Conservation (phyloP, 1,140 invertebrate species). For the Zaprionus taronus region DNA sequence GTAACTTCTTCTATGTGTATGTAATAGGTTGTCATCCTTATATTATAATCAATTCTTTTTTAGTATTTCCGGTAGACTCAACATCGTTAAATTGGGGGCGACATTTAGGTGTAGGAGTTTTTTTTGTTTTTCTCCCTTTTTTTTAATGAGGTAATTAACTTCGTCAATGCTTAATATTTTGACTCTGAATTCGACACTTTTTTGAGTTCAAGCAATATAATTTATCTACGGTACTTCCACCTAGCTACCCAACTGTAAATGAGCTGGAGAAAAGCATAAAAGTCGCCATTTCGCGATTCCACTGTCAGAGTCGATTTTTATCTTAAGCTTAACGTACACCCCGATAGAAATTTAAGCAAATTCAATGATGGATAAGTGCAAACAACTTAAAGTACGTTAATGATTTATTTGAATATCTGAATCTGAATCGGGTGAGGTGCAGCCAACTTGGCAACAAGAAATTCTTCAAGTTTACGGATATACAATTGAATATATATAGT, state of each 20-base stretch:
- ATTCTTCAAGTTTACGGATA: background rate
- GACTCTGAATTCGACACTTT: slow-evolving; percentile 4
- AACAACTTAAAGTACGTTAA: background rate
- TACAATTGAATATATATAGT: too few relatives aligned
- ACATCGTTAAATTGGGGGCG: slow-evolving; percentile 1
- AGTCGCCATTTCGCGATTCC: background rate
- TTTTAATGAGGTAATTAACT: background rate
- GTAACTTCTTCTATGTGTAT: too few relatives aligned
- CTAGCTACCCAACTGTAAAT: background rate
- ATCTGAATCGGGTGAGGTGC: background rate
- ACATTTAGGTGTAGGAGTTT: background rate
- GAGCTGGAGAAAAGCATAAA: background rate
- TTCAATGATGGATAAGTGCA: background rate
- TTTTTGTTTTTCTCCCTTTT: background rate
- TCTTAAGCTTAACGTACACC: background rate
- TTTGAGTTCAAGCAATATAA: slow-evolving; percentile 2
- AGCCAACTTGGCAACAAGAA: background rate
- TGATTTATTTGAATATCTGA: background rate
- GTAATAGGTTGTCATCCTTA: too few relatives aligned
- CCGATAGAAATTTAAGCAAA: background rate
- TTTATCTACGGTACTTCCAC: background rate
- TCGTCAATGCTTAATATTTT: background rate
- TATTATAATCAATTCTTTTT: too few relatives aligned
- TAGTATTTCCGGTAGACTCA: too few relatives aligned
- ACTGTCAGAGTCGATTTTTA: background rate